Base-by-base conservation (phyloP, 2,888 invertebrate species). In the Yponomeuta evonymella region DNA sequence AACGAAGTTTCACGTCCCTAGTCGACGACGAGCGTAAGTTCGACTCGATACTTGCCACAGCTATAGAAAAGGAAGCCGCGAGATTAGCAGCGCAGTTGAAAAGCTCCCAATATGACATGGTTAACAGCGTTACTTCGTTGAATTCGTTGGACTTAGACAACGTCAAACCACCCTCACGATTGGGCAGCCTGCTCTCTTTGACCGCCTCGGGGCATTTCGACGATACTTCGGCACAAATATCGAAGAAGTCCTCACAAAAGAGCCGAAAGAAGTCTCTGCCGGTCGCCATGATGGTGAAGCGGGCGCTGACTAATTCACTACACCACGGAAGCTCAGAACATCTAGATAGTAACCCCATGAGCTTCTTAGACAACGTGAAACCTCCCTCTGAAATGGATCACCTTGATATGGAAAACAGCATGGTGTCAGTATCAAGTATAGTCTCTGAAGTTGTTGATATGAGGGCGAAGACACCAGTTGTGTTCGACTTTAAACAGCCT, bases 301-400 rank as follows among this genome's bases (percentile, higher is more conserved):
- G 96, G 73, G 96, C 96, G 0, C 83, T 97, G 0, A 94, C 93
- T 62, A 94, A 94, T 74, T 92, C 90, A 0, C 83, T 87, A 77
- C 84, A 89, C 68, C 86, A 93, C 71, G 93, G 93, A 11, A 94
- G 94, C 71, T 91, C 95, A 0, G 96, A 96, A 79, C 94, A 94
- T 77, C 79, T 95, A 29, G 94, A 94, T 77, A 94, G 93, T 73
- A 93, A 85, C 69, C 90, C 92, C 0, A 80, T 87, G 48, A 95
- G 95, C 76, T 96, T 96, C 79, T 86, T 97, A 48, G 97, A 97
- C 51, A 95, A 95, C 74, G 94, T 97, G 3, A 96, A 96, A 81
- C 97, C 97, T 3, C 97, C 97, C 0, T 96, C 97, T 0, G 94
- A 95, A 74, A 95, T 97, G 95, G 96, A 96, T 72, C 93, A 95